Percentiles rank a stretch among this genome's conserved stretches.
Conservation (phyloP, 2,888 invertebrate genomes). For the Ophion ventricosus region DNA sequence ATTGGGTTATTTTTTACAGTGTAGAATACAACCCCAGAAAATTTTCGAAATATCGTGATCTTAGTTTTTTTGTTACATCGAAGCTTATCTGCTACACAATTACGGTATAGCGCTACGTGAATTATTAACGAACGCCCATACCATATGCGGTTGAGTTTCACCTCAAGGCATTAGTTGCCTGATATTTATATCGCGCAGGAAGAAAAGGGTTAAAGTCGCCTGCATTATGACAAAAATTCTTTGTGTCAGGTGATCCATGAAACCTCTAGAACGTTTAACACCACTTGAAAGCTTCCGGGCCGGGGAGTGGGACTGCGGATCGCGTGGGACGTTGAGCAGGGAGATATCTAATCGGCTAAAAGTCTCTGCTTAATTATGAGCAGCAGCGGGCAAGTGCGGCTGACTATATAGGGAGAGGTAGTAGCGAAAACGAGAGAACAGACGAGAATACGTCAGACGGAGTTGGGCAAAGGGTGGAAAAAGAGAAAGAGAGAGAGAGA, state of each 20-base stretch:
- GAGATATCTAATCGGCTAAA: conserved; percentile 82
- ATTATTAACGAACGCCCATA: too few species aligned
- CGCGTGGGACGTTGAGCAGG: conserved; percentile 31
- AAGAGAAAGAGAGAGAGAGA: conserved; percentile 44
- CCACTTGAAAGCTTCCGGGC: conserved; percentile 39
- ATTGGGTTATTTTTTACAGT: too few species aligned
- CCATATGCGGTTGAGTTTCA: background rate
- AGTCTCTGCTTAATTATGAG: conserved; percentile 83
- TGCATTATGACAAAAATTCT: conserved; percentile 36
- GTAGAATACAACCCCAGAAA: too few species aligned
- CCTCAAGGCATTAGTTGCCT: background rate
- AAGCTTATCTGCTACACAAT: too few species aligned
- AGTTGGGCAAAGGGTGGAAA: conserved; percentile 61
- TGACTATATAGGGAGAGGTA: conserved; percentile 55
- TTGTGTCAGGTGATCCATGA: conserved; percentile 52
- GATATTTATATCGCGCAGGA: conserved; percentile 1
- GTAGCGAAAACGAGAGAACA: conserved; percentile 60
- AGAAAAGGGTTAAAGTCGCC: background rate
- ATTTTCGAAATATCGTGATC: too few species aligned
- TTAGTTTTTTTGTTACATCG: too few species aligned
- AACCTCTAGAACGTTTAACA: conserved; percentile 28
- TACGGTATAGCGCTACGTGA: too few species aligned
- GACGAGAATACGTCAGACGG: conserved; percentile 64
- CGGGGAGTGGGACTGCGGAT: conserved; percentile 30
- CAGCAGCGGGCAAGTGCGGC: conserved; percentile 70